Percentiles rank a stretch among this genome's conserved stretches.
Evolutionary conservation across 2,888 invertebrate genomes (phyloP).

Genomic region (Nomada fabriciana): DNA sequence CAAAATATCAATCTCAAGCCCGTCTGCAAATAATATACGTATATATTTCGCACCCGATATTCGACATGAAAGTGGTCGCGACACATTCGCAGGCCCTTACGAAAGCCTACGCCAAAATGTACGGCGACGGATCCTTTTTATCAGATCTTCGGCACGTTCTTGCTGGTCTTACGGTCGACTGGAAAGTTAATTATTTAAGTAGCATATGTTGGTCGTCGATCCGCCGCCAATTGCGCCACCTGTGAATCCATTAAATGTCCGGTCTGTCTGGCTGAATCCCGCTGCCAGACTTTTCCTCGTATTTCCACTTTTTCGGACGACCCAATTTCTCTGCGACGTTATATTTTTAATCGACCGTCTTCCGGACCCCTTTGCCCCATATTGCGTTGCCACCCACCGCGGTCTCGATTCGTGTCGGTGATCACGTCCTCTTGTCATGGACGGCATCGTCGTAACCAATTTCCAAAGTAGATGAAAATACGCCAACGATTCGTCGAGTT

Average conservation of each 20-base stretch:
- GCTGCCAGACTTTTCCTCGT: background rate
- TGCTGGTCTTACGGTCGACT: no score
- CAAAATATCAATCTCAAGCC: conserved; percentile 82
- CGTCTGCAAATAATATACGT: conserved; percentile 75
- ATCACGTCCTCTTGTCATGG: conserved; percentile 44
- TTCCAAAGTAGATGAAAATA: background rate
- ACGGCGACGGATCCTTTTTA: background rate
- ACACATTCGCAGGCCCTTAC: conserved; percentile 19
- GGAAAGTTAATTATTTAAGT: no score
- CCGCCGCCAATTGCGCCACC: no score
- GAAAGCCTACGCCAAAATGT: no score
- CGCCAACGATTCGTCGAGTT: conserved; percentile 11
- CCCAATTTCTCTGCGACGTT: conserved; percentile 42
- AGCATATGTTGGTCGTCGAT: no score
- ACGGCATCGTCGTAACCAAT: background rate
- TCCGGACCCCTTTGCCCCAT: conserved; percentile 42
- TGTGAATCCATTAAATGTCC: background rate
- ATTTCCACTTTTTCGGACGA: conserved; percentile 23
- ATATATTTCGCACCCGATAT: conserved; percentile 67
- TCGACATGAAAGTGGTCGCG: conserved; percentile 51
- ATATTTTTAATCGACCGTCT: conserved; percentile 64
- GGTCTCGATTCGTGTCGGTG: conserved; percentile 48
- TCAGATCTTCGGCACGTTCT: no score
- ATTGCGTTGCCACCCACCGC: conserved; percentile 61
- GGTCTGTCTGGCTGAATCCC: background rate